A percentile compares a stretch with the other conserved stretches of the same genome.
Conservation (phyloP, 2,888 invertebrate genomes). For the Euclidia mi region DNA sequence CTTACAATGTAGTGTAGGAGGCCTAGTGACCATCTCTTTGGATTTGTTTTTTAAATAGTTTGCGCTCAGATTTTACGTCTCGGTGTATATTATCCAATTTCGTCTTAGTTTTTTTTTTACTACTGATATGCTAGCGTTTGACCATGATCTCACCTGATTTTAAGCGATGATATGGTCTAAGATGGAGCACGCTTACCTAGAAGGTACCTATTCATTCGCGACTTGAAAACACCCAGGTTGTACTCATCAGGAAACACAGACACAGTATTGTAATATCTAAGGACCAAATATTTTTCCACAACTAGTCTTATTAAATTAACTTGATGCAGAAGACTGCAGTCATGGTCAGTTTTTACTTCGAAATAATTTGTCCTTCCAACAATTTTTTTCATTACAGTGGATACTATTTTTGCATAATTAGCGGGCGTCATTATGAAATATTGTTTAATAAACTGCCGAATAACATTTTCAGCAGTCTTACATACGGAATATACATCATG, state of each 20-base stretch:
- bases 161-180: too few relatives aligned
- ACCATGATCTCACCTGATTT: too few relatives aligned
- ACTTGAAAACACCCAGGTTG: too few relatives aligned
- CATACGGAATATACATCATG: slow-evolving; percentile 29
- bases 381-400: slow-evolving; percentile 16
- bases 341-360: slow-evolving; percentile 23
- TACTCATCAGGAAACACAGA: too few relatives aligned
- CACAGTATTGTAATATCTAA: slow-evolving; percentile 31
- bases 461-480: slow-evolving; percentile 27
- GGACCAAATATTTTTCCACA: slow-evolving; percentile 30
- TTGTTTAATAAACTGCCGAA: slow-evolving; percentile 26
- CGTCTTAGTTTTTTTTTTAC: too few relatives aligned
- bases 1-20: too few relatives aligned
- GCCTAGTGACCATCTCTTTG: slow-evolving; percentile 31
- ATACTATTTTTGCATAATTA: slow-evolving; percentile 15
- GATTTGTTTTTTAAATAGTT: slow-evolving; percentile 34
- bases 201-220: too few relatives aligned
- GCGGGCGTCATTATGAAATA: slow-evolving; percentile 18
- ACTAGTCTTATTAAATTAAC: slow-evolving; percentile 32
- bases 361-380: slow-evolving; percentile 18
- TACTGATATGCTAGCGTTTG: too few relatives aligned
- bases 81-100: slow-evolving; percentile 28
- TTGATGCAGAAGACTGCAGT: slow-evolving; percentile 27
- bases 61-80: slow-evolving; percentile 25
- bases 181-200: too few relatives aligned